These are phyloP conservation scores for Chirona hameri DNA, from an alignment of 2,888 invertebrate genomes.

Conservation along the genomic window DNA sequence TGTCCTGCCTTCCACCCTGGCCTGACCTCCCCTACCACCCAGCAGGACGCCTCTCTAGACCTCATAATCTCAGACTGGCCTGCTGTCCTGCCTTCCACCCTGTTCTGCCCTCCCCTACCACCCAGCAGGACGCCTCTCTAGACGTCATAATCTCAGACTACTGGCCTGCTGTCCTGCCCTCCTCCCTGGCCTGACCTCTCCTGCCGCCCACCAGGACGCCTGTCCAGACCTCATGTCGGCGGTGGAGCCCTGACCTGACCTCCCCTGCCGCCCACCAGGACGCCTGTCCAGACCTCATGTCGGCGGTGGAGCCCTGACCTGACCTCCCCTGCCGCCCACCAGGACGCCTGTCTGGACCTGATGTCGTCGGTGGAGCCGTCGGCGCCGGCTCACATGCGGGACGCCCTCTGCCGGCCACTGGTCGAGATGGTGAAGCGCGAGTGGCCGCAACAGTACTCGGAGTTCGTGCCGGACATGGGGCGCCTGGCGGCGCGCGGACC, in stretches of 20 bases:
- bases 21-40: too few relatives aligned
- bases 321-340: background rate
- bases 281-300: background rate
- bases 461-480: slow-evolving; percentile 74
- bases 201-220: too few relatives aligned
- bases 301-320: background rate
- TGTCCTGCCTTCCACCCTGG: too few relatives aligned
- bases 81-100: too few relatives aligned
- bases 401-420: slow-evolving; percentile 66
- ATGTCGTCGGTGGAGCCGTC: background rate
- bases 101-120: too few relatives aligned
- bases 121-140: too few relatives aligned
- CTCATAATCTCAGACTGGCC: too few relatives aligned
- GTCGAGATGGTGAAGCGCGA: slow-evolving; percentile 96
- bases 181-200: background rate
- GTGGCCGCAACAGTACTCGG: slow-evolving; percentile 97
- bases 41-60: too few relatives aligned
- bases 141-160: background rate
- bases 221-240: background rate
- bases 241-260: too few relatives aligned
- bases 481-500: slow-evolving; percentile 78
- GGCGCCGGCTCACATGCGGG: slow-evolving; percentile 43
- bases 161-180: background rate
- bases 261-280: too few relatives aligned
- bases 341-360: background rate